Conservation (phyloP, 2,113 vertebrate species). For the Sorex araneus region DNA sequence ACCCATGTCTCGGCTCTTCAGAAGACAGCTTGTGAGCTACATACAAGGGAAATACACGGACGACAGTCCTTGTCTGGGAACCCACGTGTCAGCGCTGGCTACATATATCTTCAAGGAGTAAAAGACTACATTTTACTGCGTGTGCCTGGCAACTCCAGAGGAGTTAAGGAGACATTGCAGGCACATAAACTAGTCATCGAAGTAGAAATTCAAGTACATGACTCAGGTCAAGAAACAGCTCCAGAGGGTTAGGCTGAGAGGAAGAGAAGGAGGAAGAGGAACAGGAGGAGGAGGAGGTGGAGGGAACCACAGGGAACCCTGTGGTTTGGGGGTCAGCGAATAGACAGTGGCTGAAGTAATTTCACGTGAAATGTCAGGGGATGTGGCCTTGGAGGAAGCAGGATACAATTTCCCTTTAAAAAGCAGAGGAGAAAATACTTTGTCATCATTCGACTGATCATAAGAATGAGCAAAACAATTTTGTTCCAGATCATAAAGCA, state of each 20-base stretch:
- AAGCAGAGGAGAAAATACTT: not conserved
- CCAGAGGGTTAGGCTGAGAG: too few relatives aligned
- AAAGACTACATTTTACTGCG: too few relatives aligned
- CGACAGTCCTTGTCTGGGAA: too few relatives aligned
- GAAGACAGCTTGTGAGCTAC: too few relatives aligned
- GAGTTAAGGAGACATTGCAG: not conserved
- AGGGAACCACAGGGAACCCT: not conserved
- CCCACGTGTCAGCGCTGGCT: too few relatives aligned
- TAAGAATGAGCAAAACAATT: not conserved
- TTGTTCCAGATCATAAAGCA: slow-evolving; percentile 46
- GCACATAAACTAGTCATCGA: too few relatives aligned
- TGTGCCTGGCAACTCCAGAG: too few relatives aligned
- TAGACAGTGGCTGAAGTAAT: not conserved
- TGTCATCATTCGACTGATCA: not conserved
- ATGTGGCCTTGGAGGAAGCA: not conserved
- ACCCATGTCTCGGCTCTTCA: too few relatives aligned
- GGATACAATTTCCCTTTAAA: slow-evolving; percentile 17
- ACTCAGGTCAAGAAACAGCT: not conserved
- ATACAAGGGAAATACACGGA: too few relatives aligned
- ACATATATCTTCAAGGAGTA: too few relatives aligned
- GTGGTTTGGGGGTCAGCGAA: not conserved
- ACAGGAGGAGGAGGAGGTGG: not conserved
- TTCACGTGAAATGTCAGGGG: not conserved
- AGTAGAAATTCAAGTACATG: not conserved
- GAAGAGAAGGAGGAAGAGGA: rapidly evolving